Conservation (phyloP, 2,113 vertebrate species). For the Semicossyphus pulcher region DNA sequence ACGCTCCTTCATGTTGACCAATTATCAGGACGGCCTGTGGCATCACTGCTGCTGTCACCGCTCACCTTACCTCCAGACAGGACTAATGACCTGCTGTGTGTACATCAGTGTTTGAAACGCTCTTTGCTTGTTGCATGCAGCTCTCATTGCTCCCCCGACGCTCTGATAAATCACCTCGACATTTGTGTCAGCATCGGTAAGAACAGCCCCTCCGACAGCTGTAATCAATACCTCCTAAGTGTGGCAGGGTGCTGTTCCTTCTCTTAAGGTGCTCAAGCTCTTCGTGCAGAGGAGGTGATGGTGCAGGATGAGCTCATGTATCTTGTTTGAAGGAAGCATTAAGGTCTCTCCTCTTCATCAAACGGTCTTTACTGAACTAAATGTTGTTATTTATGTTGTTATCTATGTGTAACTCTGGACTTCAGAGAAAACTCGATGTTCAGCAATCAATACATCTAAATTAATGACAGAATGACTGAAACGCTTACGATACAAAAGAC, state of each 20-base stretch:
- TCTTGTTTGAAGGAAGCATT: background rate
- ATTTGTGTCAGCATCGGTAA: conserved; percentile 38
- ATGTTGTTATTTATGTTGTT: no score
- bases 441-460: no score
- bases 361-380: no score
- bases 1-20: no score
- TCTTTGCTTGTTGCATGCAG: background rate
- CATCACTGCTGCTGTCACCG: conserved; percentile 5
- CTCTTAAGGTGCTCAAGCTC: conserved; percentile 8
- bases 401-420: no score
- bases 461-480: no score
- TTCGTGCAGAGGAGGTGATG: conserved; percentile 1
- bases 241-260: conserved; percentile 3
- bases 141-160: conserved; percentile 29
- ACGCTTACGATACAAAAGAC: no score
- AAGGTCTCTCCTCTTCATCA: no score
- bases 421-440: no score
- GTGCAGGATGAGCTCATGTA: background rate
- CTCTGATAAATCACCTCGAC: conserved; percentile 42
- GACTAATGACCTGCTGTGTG: background rate
- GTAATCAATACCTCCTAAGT: conserved; percentile 23
- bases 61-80: background rate
- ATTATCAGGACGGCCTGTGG: background rate
- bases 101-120: background rate
- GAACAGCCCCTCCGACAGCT: conserved; percentile 14